Conservation (phyloP, 2,113 vertebrate species). For the Apodemus sylvaticus region DNA sequence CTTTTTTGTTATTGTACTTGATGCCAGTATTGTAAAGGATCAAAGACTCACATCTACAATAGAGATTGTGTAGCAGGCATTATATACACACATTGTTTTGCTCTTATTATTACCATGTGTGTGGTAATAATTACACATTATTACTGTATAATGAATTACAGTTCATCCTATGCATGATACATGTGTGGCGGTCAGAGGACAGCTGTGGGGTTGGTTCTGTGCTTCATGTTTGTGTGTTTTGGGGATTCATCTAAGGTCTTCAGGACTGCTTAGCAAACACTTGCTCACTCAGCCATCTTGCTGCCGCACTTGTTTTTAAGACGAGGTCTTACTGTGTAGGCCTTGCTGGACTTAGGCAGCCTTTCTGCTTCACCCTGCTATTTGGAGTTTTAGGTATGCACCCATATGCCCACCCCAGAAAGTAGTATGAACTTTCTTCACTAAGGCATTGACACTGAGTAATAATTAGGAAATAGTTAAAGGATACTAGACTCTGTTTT, state of each 20-base stretch:
- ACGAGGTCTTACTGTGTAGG: neutral
- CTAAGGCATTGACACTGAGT: neutral
- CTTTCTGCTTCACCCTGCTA: neutral
- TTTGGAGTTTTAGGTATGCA: neutral
- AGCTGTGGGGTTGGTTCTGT: neutral
- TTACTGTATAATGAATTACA: no score
- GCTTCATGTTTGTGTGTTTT: neutral
- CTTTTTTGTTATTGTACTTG: neutral
- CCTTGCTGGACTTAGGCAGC: neutral
- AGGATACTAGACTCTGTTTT: neutral
- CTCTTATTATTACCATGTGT: neutral
- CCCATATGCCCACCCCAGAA: neutral
- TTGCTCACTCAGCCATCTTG: neutral
- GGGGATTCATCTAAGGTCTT: neutral
- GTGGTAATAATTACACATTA: no score
- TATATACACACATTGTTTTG: neutral
- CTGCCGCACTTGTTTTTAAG: neutral
- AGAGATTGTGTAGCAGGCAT: neutral
- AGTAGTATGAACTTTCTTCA: neutral
- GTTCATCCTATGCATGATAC: neutral
- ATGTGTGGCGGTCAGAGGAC: neutral
- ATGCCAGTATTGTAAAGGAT: neutral
- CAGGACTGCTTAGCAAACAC: neutral
- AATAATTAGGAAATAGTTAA: neutral
- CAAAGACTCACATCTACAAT: neutral